Evolutionary conservation across 2,797 vertebrate species (phyloP).

Genomic region (Manis javanica): DNA sequence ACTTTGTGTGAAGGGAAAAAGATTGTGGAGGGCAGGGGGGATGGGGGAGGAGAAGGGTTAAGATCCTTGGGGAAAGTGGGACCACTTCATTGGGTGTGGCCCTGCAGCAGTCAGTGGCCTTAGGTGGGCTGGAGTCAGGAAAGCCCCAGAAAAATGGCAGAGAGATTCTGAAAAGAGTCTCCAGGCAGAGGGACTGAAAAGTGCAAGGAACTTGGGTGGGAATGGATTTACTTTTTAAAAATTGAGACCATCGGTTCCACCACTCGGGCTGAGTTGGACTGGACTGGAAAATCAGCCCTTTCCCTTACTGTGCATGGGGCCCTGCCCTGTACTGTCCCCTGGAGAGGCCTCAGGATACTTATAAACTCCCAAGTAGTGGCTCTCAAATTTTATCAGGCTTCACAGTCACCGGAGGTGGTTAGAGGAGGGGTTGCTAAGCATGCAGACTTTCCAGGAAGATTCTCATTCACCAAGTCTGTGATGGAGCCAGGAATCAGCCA

Average conservation of each 20-base stretch:
- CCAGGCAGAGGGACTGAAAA: background rate
- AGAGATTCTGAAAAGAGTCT: background rate
- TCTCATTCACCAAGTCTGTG: background rate
- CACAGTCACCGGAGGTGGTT: background rate
- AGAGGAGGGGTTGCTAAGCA: background rate
- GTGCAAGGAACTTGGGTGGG: background rate
- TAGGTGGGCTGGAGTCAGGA: background rate
- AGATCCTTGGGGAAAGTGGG: background rate
- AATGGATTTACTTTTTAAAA: background rate
- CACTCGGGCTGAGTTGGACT: background rate
- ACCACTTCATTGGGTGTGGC: background rate
- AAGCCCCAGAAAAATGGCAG: background rate
- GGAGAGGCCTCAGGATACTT: background rate
- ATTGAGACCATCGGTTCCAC: background rate
- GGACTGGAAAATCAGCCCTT: background rate
- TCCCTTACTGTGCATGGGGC: background rate
- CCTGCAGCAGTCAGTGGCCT: background rate
- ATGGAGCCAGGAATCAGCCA: background rate
- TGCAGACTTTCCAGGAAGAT: background rate
- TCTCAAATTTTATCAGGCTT: background rate
- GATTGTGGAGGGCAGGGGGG: background rate
- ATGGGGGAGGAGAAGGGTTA: background rate
- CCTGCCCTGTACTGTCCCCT: background rate
- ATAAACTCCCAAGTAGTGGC: background rate
- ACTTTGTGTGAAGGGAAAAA: constrained; percentile 7